phyloP scores from a whole-genome alignment of 2,888 invertebrate species.

The Altica lythri region DNA sequence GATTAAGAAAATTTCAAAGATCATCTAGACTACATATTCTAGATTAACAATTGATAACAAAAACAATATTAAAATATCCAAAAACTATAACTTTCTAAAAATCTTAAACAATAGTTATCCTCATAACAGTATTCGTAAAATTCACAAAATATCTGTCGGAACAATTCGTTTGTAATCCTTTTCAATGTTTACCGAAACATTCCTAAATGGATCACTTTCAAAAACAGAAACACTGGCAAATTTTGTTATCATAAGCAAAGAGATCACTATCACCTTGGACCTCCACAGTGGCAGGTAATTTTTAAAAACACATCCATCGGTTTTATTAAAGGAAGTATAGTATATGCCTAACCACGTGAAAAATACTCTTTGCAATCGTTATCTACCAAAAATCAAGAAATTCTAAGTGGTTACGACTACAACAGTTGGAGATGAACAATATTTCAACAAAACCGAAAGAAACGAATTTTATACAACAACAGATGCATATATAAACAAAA shows the following conservation, averaged over 20 bases:
- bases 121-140: neutral
- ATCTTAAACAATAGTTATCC: neutral
- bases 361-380: conserved; percentile 8
- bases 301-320: conserved; percentile 5
- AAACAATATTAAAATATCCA: too few species aligned
- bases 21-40: too few species aligned
- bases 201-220: conserved; percentile 6
- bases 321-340: conserved; percentile 16
- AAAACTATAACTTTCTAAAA: neutral
- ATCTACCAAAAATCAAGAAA: neutral
- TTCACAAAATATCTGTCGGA: neutral
- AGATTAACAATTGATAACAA: too few species aligned
- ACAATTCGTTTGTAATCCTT: conserved; percentile 1
- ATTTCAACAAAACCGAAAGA: too few species aligned
- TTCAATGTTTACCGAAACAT: conserved; percentile 2
- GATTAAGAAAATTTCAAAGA: too few species aligned
- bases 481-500: too few species aligned
- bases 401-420: neutral
- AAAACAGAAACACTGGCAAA: conserved; percentile 10
- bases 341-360: conserved; percentile 20
- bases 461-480: too few species aligned
- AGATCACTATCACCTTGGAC: conserved; percentile 19
- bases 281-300: conserved; percentile 13
- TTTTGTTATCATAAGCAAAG: conserved; percentile 1
- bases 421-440: too few species aligned